These are phyloP conservation scores for Sebastiscus tertius DNA, from an alignment of 2,797 vertebrate genomes.

Conservation along the genomic window DNA sequence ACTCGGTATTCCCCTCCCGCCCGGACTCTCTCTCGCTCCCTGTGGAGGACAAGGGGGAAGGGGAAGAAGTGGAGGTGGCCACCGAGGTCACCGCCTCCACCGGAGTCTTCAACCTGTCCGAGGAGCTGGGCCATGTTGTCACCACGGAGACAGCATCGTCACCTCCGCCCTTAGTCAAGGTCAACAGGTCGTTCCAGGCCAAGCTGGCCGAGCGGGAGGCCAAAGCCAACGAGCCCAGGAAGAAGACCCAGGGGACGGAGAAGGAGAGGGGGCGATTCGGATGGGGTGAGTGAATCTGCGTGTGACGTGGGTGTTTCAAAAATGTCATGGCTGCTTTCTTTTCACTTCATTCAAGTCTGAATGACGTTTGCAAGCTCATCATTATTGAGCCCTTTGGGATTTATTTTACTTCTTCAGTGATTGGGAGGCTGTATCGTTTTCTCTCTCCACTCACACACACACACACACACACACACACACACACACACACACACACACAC, in stretches of 20 bases:
- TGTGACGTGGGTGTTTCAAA: neutral
- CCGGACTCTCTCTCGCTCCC: constrained; percentile 83
- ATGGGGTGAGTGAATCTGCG: constrained; percentile 79
- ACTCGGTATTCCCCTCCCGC: constrained; percentile 81
- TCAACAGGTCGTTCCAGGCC: constrained; percentile 79
- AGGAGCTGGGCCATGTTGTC: constrained; percentile 82
- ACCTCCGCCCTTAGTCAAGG: constrained; percentile 50
- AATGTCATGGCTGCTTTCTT: neutral
- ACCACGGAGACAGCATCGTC: constrained; percentile 76
- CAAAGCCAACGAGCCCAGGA: constrained; percentile 71
- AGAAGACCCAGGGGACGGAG: constrained; percentile 75
- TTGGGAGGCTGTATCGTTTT: neutral
- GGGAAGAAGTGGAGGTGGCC: constrained; percentile 70
- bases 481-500: fast-evolving
- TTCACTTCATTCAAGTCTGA: neutral
- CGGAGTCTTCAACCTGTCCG: constrained; percentile 73
- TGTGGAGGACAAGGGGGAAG: constrained; percentile 78
- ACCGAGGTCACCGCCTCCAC: constrained; percentile 61
- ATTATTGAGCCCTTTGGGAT: neutral
- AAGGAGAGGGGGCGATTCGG: constrained; percentile 82
- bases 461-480: no score
- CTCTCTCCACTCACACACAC: neutral
- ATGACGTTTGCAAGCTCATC: neutral
- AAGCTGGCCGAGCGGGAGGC: constrained; percentile 84
- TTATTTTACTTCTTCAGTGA: constrained; percentile 2